Percentiles rank a stretch among this genome's conserved stretches.
Conservation (phyloP, 2,797 vertebrate species). For the Clarias fuscus region DNA sequence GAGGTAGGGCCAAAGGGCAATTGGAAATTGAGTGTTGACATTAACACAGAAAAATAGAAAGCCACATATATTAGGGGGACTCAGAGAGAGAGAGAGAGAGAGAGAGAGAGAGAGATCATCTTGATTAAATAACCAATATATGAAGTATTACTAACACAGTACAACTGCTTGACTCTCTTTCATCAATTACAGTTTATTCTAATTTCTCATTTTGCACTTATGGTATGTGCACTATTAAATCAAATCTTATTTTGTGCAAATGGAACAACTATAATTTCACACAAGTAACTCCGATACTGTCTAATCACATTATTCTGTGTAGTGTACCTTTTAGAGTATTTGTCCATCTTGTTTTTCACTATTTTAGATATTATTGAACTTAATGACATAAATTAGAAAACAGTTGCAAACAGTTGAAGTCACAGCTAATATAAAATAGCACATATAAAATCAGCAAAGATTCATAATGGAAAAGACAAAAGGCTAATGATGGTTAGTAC, state of each 20-base stretch:
- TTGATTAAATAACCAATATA: background rate
- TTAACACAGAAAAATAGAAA: constrained; percentile 37
- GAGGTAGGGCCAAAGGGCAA: constrained; percentile 36
- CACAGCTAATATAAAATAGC: background rate
- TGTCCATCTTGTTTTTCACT: background rate
- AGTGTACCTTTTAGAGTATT: background rate
- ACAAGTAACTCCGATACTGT: background rate
- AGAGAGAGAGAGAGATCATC: background rate
- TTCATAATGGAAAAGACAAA: background rate
- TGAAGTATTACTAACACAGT: background rate
- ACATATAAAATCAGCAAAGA: background rate
- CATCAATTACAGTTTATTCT: background rate
- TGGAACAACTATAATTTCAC: background rate
- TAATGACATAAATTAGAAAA: background rate
- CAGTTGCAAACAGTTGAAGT: background rate
- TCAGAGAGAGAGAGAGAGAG: background rate
- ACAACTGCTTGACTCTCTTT: background rate
- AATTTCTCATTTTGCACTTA: background rate
- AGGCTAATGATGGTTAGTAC: background rate
- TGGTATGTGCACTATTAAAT: background rate
- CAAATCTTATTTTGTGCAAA: background rate
- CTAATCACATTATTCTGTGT: background rate
- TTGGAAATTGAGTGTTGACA: constrained; percentile 40
- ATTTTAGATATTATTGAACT: background rate
- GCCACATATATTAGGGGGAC: background rate